Percentiles rank a stretch among this genome's conserved stretches.
These are phyloP conservation scores for Eumaeus atala DNA, from an alignment of 1,140 invertebrate genomes.

Conservation along the genomic window DNA sequence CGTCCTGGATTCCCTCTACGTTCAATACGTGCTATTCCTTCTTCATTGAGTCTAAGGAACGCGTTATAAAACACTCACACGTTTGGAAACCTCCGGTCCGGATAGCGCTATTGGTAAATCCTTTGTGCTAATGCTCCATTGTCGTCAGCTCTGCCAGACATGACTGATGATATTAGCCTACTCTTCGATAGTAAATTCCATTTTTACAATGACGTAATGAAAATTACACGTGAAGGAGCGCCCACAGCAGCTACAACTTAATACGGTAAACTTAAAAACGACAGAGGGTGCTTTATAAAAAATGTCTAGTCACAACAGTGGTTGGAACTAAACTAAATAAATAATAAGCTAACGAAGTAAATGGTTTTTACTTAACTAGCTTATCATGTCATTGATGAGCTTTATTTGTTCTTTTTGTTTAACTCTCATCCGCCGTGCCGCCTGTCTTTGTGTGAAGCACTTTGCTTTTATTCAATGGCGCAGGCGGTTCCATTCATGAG, in stretches of 20 bases:
- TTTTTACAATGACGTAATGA: neutral
- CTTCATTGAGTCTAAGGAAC: slow-evolving; percentile 12
- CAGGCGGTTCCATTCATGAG: too few species aligned
- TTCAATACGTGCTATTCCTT: slow-evolving; percentile 2
- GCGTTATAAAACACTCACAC: slow-evolving; percentile 13
- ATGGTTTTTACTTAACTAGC: too few species aligned
- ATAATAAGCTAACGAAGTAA: slow-evolving; percentile 4
- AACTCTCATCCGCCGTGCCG: too few species aligned
- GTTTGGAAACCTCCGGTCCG: slow-evolving; percentile 14
- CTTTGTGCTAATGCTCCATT: slow-evolving; percentile 15
- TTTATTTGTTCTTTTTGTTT: too few species aligned
- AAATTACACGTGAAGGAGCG: slow-evolving; percentile 1
- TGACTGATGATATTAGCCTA: slow-evolving; percentile 17
- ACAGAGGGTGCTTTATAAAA: neutral
- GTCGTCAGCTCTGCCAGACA: neutral
- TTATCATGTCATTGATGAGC: too few species aligned
- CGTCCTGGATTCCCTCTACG: slow-evolving; percentile 2
- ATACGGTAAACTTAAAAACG: slow-evolving; percentile 4
- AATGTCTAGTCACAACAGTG: slow-evolving; percentile 9
- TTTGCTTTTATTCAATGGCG: too few species aligned
- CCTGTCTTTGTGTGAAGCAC: too few species aligned
- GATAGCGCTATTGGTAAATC: slow-evolving; percentile 18
- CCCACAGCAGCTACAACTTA: slow-evolving; percentile 3
- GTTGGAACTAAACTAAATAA: slow-evolving; percentile 4
- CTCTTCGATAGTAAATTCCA: slow-evolving; percentile 17